Evolutionary conservation across 2,888 invertebrate genomes (phyloP).

Genomic region (Schizotus pectinicornis): DNA sequence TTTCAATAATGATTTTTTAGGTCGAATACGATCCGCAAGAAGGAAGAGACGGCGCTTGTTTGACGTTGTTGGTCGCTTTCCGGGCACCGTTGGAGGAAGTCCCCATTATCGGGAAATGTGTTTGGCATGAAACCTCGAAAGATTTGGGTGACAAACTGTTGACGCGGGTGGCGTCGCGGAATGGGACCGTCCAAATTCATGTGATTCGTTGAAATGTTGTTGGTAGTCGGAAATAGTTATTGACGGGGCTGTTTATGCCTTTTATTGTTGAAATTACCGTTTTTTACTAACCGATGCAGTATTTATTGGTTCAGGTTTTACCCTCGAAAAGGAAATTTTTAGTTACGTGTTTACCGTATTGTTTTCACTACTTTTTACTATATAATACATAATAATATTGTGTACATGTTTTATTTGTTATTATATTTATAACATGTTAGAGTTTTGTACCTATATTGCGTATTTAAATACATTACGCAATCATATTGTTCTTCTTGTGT

Average conservation of each 20-base stretch:
- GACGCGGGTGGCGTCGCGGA: slow-evolving; percentile 71
- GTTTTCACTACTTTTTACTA: slow-evolving; percentile 4
- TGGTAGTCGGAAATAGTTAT: neutral
- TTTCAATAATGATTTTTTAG: slow-evolving; percentile 38
- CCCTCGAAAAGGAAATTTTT: neutral
- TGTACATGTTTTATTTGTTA: too few relatives aligned
- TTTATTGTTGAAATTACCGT: too few relatives aligned
- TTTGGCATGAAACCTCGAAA: slow-evolving; percentile 82
- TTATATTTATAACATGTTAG: too few relatives aligned
- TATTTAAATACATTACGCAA: too few relatives aligned
- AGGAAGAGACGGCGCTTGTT: slow-evolving; percentile 77
- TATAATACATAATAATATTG: too few relatives aligned
- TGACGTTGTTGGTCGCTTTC: slow-evolving; percentile 84
- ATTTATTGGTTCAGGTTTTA: slow-evolving; percentile 17
- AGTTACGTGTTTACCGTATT: neutral
- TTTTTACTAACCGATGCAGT: slow-evolving; percentile 9
- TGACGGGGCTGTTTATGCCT: too few relatives aligned
- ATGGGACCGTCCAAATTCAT: slow-evolving; percentile 81
- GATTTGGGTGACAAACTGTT: slow-evolving; percentile 73
- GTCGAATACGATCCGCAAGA: slow-evolving; percentile 70
- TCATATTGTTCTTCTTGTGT: too few relatives aligned
- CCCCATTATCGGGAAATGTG: slow-evolving; percentile 84
- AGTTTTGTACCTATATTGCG: too few relatives aligned
- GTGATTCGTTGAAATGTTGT: slow-evolving; percentile 71
- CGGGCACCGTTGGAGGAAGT: slow-evolving; percentile 86